These are phyloP conservation scores for Linnaemya tessellans DNA, from an alignment of 2,888 invertebrate genomes.

Conservation along the genomic window DNA sequence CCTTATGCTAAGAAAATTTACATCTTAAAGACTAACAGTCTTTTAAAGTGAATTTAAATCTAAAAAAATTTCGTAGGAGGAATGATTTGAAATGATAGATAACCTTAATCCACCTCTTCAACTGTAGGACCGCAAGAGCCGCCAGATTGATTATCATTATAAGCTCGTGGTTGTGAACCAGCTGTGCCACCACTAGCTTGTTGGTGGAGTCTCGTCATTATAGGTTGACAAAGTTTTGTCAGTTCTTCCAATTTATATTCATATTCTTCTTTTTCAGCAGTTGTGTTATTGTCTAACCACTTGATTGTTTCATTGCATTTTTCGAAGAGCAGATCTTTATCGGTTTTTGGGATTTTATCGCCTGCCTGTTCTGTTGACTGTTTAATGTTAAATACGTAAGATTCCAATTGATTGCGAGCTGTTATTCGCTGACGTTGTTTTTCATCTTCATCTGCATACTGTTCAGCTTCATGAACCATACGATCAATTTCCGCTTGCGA, in stretches of 20 bases:
- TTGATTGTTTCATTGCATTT: conserved; percentile 86
- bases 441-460: conserved; percentile 89
- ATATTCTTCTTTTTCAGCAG: conserved; percentile 90
- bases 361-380: conserved; percentile 87
- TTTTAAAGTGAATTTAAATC: too few relatives aligned
- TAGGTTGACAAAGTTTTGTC: conserved; percentile 80
- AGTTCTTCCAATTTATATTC: conserved; percentile 83
- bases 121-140: conserved; percentile 79
- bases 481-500: conserved; percentile 92
- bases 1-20: too few relatives aligned
- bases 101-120: conserved; percentile 77
- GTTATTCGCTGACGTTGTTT: conserved; percentile 87
- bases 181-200: conserved; percentile 86
- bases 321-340: conserved; percentile 85
- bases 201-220: conserved; percentile 81
- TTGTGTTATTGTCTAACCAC: conserved; percentile 89
- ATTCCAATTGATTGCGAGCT: conserved; percentile 86
- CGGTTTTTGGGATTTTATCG: conserved; percentile 87
- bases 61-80: too few relatives aligned
- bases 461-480: conserved; percentile 90
- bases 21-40: too few relatives aligned
- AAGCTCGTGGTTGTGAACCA: conserved; percentile 85
- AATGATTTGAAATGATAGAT: too few relatives aligned
- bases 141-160: too few relatives aligned
- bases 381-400: conserved; percentile 87